These are phyloP conservation scores for Muscicapa comitata DNA, from an alignment of 2,797 vertebrate species.

Conservation along the genomic window DNA sequence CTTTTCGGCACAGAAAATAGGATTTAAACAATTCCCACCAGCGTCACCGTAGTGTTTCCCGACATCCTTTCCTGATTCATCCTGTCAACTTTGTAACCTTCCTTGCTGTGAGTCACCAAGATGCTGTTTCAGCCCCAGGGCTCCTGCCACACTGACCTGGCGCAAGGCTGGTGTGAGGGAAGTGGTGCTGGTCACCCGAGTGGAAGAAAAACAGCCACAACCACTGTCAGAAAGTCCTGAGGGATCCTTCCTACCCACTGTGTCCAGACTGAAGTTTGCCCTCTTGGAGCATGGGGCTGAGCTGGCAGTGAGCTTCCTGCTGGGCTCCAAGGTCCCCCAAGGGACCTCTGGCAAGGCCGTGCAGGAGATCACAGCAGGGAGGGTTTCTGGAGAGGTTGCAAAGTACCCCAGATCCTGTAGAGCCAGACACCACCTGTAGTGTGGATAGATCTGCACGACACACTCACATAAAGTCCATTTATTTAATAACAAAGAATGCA, in stretches of 20 bases:
- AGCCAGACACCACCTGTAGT: fast-evolving
- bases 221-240: neutral
- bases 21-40: neutral
- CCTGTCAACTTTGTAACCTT: neutral
- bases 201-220: neutral
- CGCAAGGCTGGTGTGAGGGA: neutral
- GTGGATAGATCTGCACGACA: neutral
- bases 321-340: fast-evolving
- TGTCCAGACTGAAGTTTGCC: neutral
- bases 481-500: constrained; percentile 3
- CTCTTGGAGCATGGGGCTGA: fast-evolving
- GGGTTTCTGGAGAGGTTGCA: neutral
- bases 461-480: neutral
- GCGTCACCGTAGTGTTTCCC: fast-evolving
- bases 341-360: neutral
- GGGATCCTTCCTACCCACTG: neutral
- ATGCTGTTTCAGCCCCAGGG: fast-evolving
- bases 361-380: neutral
- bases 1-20: neutral
- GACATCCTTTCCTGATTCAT: neutral
- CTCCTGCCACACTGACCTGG: neutral
- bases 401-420: neutral
- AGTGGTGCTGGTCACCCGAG: fast-evolving
- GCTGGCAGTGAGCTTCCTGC: neutral
- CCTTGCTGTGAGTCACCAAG: neutral